These are phyloP conservation scores for Carettochelys insculpta DNA, from an alignment of 2,113 vertebrate genomes.

Conservation along the genomic window DNA sequence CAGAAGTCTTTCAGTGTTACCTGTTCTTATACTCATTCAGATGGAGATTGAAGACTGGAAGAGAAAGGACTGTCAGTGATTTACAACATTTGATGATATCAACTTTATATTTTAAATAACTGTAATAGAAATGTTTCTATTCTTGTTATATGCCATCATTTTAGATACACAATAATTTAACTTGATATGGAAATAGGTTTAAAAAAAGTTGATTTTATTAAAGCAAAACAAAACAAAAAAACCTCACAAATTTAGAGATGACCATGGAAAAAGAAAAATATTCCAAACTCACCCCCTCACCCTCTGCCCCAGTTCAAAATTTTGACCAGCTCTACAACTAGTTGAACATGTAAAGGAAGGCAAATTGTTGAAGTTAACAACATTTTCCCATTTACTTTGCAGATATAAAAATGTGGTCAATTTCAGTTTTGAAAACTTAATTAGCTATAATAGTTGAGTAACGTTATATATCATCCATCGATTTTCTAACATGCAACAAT, in stretches of 20 bases:
- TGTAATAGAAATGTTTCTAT: background rate
- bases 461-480: background rate
- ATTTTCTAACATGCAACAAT: background rate
- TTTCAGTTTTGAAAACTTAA: background rate
- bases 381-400: background rate
- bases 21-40: background rate
- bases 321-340: background rate
- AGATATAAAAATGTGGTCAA: background rate
- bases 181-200: background rate
- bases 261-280: background rate
- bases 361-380: background rate
- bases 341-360: background rate
- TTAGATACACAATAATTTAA: background rate
- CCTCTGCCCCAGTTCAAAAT: background rate
- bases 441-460: background rate
- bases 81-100: background rate
- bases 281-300: background rate
- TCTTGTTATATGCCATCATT: background rate
- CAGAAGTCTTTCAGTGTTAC: background rate
- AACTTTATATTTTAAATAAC: background rate
- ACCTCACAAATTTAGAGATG: background rate
- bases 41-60: background rate
- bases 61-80: background rate
- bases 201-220: background rate
- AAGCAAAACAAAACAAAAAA: too few relatives aligned